These are phyloP conservation scores for Sylvilagus floridanus DNA, from an alignment of 2,797 vertebrate genomes.

Conservation along the genomic window DNA sequence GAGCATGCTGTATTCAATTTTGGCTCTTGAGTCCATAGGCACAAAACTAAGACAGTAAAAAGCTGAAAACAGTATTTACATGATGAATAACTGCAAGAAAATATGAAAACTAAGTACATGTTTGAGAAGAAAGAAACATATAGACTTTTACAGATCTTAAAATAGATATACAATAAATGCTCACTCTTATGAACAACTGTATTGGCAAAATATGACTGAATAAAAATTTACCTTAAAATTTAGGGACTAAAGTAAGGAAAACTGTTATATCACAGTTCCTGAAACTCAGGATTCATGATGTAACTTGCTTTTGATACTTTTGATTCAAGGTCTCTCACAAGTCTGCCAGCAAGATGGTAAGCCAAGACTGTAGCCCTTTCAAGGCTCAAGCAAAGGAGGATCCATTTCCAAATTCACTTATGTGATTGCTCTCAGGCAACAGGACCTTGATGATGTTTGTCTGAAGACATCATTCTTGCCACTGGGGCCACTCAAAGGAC, in stretches of 20 bases:
- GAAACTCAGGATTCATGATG: background rate
- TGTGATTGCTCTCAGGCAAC: background rate
- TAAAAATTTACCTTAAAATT: background rate
- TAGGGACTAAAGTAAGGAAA: background rate
- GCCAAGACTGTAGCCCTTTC: too few species aligned
- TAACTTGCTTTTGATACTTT: background rate
- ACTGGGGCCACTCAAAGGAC: background rate
- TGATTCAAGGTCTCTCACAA: background rate
- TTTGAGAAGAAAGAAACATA: background rate
- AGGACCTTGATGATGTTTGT: background rate
- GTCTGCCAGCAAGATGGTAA: background rate
- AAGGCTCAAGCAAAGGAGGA: background rate
- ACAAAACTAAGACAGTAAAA: background rate
- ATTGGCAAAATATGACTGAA: background rate
- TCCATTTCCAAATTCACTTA: background rate
- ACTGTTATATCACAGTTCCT: background rate
- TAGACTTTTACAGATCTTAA: background rate
- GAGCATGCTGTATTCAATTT: background rate
- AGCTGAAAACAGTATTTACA: background rate
- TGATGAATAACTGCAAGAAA: background rate
- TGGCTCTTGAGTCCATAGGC: background rate
- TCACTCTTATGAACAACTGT: background rate
- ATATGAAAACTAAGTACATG: background rate
- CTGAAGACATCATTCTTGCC: background rate
- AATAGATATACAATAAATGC: background rate